phyloP scores from a whole-genome alignment of 2,888 invertebrate species.

The Parthenolecanium corni region DNA sequence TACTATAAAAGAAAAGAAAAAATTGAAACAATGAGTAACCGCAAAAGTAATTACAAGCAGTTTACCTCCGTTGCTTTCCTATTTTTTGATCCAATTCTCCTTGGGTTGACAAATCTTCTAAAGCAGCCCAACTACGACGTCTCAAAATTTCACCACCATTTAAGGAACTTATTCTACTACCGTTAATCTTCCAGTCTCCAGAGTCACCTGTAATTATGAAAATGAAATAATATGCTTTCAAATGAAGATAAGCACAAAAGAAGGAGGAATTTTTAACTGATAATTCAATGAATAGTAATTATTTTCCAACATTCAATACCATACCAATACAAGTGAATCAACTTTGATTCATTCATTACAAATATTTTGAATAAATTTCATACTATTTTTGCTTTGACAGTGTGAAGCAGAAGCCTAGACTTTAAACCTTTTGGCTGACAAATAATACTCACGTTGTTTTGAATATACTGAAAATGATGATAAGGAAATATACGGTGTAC shows the following conservation, averaged over 20 bases:
- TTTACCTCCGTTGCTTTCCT: conserved; percentile 45
- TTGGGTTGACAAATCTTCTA: conserved; percentile 52
- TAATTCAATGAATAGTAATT: too few relatives aligned
- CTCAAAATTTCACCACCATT: conserved; percentile 43
- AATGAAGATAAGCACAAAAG: too few relatives aligned
- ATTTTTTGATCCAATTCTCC: conserved; percentile 28
- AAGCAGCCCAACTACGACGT: conserved; percentile 77
- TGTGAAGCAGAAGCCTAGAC: neutral
- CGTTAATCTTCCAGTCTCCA: conserved; percentile 34
- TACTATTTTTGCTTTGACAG: neutral
- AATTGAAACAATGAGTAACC: too few relatives aligned
- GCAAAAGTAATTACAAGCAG: too few relatives aligned
- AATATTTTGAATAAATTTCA: too few relatives aligned
- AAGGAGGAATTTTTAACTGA: too few relatives aligned
- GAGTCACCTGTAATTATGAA: conserved; percentile 34
- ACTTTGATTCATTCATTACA: too few relatives aligned
- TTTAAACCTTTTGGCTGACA: neutral
- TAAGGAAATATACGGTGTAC: conserved; percentile 22
- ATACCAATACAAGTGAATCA: too few relatives aligned
- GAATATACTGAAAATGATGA: neutral
- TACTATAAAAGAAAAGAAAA: too few relatives aligned
- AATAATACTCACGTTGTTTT: neutral
- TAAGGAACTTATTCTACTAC: conserved; percentile 23
- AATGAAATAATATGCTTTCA: neutral
- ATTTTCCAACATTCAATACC: too few relatives aligned